phyloP scores from a whole-genome alignment of 2,888 invertebrate genomes.

The Lochmaea crataegi region DNA sequence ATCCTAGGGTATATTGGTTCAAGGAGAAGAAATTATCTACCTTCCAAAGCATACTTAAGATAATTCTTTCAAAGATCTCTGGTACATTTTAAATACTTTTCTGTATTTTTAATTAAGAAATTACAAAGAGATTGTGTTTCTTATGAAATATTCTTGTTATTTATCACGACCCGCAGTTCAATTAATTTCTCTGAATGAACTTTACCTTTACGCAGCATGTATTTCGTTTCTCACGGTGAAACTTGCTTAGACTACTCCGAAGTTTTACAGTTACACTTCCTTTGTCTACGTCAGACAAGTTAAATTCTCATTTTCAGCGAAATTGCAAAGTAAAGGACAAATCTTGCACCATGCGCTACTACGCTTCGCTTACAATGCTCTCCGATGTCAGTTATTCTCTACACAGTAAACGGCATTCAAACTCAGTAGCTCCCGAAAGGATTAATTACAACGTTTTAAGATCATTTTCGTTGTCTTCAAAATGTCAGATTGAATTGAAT shows the following conservation, averaged over 20 bases:
- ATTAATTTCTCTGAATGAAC: neutral
- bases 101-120: too few species aligned
- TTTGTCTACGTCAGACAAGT: conserved; percentile 17
- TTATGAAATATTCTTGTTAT: neutral
- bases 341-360: conserved; percentile 14
- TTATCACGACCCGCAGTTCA: neutral
- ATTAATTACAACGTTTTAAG: too few species aligned
- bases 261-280: conserved; percentile 12
- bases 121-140: too few species aligned
- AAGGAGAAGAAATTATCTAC: too few species aligned
- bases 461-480: too few species aligned
- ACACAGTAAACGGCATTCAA: neutral
- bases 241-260: neutral
- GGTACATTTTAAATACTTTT: too few species aligned
- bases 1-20: too few species aligned
- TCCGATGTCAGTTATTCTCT: conserved; percentile 17
- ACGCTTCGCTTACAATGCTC: conserved; percentile 22
- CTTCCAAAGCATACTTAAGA: too few species aligned
- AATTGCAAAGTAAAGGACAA: conserved; percentile 14
- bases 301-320: conserved; percentile 18
- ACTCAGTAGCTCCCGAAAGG: neutral
- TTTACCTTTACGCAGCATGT: neutral
- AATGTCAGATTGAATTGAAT: too few species aligned
- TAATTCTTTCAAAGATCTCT: too few species aligned
- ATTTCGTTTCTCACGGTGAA: neutral